Evolutionary conservation across 2,113 vertebrate genomes (phyloP), one percentile per base, ranked within the genome.

Genomic region (Chlorocebus sabaeus): DNA sequence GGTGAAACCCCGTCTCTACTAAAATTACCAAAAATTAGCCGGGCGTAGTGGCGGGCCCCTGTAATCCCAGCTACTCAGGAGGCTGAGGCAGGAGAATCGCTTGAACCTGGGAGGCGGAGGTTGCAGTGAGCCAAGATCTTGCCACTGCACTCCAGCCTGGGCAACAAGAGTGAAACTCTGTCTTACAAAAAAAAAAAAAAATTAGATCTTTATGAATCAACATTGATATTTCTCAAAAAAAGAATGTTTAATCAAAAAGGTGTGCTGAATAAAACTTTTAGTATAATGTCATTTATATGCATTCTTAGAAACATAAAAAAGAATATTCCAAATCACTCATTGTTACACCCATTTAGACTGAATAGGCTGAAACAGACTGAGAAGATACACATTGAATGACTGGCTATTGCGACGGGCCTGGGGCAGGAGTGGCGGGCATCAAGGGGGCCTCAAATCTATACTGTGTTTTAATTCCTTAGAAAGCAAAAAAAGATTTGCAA

Each of bases 41-140:
- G 0, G 52, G 52, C 0, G 6, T 55, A 20, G 52, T 55, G 52
- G 52, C 0, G 2, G 52, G 6, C 52, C 52, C 6, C 18, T 55
- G 18, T 55, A 55, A 55, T 55, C 52, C 6, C 52, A 55, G 52
- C 52, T 55, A 55, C 52, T 55, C 52, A 55, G 18, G 52, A 55
- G 52, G 18, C 52, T 55, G 52, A 55, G 52, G 7, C 52, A 20
- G 52, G 18, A 55, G 18, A 55, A 55, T 55, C 6, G 0, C 52
- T 7, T 20, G 52, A 7, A 55, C 6, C 52, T 2, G 6, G 52
- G 52, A 20, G 52, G 18, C 18, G 6, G 18, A 55, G 52, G 18
- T 55, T 55, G 52, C 52, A 55, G 6, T 20, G 52, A 55, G 52
- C 52, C 52, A 55, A 55, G 52, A 55, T 55, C 52, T 20, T 20